Percentiles rank a stretch among this genome's conserved stretches.
Evolutionary conservation across 2,797 vertebrate genomes (phyloP).

Genomic region (Amblyopsis hoosieri): DNA sequence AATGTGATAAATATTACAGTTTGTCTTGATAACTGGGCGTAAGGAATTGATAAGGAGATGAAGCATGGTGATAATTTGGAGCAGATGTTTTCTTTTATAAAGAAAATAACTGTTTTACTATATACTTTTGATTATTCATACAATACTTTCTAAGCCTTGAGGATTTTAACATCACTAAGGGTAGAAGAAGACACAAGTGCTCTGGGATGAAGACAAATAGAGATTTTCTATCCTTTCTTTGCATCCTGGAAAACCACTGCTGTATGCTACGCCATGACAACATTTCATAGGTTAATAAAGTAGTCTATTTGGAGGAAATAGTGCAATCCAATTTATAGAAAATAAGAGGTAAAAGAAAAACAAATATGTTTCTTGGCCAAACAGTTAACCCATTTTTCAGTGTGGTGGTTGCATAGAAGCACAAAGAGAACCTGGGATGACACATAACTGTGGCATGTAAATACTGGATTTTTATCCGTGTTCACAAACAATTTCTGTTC

Average conservation of each 20-base stretch:
- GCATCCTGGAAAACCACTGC: constrained; percentile 41
- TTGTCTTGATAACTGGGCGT: constrained; percentile 49
- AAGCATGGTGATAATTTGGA: constrained; percentile 60
- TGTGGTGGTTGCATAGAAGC: constrained; percentile 40
- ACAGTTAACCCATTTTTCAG: constrained; percentile 58
- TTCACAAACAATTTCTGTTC: constrained; percentile 74
- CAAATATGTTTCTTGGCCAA: constrained; percentile 30
- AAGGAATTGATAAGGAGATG: constrained; percentile 59
- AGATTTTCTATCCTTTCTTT: constrained; percentile 54
- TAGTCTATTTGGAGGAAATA: constrained; percentile 28
- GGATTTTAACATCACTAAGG: constrained; percentile 67
- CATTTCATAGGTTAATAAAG: constrained; percentile 48
- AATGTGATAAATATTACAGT: constrained; percentile 55
- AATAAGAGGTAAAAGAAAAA: constrained; percentile 38
- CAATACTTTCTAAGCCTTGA: constrained; percentile 67
- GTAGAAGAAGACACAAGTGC: constrained; percentile 56
- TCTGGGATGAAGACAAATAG: constrained; percentile 55
- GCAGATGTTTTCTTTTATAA: constrained; percentile 66
- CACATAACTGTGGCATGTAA: constrained; percentile 66
- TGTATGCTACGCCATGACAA: constrained; percentile 39
- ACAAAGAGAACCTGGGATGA: constrained; percentile 61
- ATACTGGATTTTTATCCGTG: constrained; percentile 70
- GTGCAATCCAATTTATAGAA: constrained; percentile 58
- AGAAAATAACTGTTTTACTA: constrained; percentile 68
- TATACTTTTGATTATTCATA: constrained; percentile 62